These are phyloP conservation scores for Muscicapa comitata DNA, from an alignment of 2,797 vertebrate species.

Conservation along the genomic window DNA sequence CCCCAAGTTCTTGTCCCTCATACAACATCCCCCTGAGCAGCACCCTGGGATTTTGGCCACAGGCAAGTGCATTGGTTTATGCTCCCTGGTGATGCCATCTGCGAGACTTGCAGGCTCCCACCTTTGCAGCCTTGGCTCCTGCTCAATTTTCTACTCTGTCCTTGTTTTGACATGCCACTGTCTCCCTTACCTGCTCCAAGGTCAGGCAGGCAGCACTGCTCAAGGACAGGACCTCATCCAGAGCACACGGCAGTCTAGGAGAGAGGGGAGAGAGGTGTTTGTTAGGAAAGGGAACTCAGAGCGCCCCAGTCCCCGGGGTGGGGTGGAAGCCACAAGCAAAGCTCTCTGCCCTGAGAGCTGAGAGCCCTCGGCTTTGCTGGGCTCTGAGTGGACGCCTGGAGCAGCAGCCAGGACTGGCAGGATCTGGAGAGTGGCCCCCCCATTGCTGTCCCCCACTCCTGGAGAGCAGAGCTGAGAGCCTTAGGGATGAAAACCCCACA, in stretches of 20 bases:
- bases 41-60: not conserved
- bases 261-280: not conserved
- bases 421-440: not conserved
- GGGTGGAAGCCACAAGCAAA: not conserved
- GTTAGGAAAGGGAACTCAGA: not conserved
- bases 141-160: not conserved
- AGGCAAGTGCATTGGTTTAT: not conserved
- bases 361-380: not conserved
- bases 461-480: not conserved
- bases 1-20: not conserved
- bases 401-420: not conserved
- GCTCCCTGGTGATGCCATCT: not conserved
- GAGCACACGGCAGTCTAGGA: not conserved
- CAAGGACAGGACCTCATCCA: not conserved
- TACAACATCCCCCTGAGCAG: not conserved
- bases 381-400: not conserved
- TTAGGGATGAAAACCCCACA: not conserved
- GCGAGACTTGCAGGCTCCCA: not conserved
- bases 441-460: not conserved
- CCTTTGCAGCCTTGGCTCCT: not conserved
- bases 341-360: not conserved
- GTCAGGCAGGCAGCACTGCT: not conserved
- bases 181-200: constrained; percentile 7
- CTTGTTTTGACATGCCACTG: not conserved
- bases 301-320: not conserved